These are phyloP conservation scores for Caenorhabditis wallacei DNA, from an alignment of 2,888 invertebrate species.

Conservation along the genomic window DNA sequence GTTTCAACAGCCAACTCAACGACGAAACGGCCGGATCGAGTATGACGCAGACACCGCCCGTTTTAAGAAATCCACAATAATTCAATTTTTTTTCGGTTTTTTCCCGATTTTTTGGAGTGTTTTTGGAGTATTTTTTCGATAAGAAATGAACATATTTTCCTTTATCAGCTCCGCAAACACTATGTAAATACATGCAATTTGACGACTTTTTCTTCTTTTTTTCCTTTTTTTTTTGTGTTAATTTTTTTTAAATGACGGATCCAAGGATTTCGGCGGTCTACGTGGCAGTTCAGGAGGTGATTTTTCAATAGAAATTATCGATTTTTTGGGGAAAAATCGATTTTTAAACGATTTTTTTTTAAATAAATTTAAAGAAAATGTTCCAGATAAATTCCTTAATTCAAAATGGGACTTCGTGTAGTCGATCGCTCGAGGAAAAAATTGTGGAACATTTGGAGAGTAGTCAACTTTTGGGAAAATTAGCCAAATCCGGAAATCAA, in stretches of 20 bases:
- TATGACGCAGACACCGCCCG: slow-evolving; percentile 27
- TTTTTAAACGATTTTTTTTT: too few species aligned
- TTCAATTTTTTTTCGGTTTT: neutral
- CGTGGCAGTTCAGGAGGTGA: slow-evolving; percentile 39
- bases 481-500: slow-evolving; percentile 12
- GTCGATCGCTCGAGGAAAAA: slow-evolving; percentile 46
- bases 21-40: slow-evolving; percentile 17
- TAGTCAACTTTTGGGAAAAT: slow-evolving; percentile 60
- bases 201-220: slow-evolving; percentile 15
- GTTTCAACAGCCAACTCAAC: slow-evolving; percentile 9
- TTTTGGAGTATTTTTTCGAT: too few species aligned
- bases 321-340: too few species aligned
- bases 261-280: slow-evolving; percentile 36
- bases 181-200: slow-evolving; percentile 5
- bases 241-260: slow-evolving; percentile 14
- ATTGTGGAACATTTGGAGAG: slow-evolving; percentile 66
- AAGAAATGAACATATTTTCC: too few species aligned
- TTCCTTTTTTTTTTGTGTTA: neutral
- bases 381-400: slow-evolving; percentile 36
- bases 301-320: too few species aligned
- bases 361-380: neutral
- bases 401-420: slow-evolving; percentile 21
- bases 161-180: slow-evolving; percentile 24
- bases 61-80: slow-evolving; percentile 15
- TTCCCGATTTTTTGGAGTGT: too few species aligned